Evolutionary conservation across 2,113 vertebrate species (phyloP).

Genomic region (Sula dactylatra): DNA sequence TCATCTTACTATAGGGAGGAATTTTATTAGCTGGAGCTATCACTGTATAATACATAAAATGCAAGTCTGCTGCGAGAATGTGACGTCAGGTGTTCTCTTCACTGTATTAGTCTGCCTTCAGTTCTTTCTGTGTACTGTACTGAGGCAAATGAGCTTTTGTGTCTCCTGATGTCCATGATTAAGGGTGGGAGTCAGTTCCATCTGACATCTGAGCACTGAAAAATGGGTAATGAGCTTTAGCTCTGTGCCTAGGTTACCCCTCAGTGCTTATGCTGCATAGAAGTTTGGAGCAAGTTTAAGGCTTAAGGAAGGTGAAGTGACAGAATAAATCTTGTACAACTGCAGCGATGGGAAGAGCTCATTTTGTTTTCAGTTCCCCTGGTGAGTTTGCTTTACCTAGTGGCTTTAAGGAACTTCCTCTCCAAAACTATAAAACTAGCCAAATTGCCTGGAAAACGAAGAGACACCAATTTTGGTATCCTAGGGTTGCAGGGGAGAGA

Average conservation of each 20-base stretch:
- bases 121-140: neutral
- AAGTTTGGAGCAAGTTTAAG: neutral
- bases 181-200: neutral
- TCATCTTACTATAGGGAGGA: neutral
- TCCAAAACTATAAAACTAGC: neutral
- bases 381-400: neutral
- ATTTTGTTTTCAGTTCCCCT: neutral
- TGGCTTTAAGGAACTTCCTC: neutral
- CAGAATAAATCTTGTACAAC: neutral
- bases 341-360: neutral
- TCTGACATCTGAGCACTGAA: neutral
- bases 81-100: neutral
- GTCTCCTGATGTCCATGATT: neutral
- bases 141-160: neutral
- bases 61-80: neutral
- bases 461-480: neutral
- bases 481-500: neutral
- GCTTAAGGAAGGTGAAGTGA: neutral
- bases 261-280: neutral
- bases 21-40: neutral
- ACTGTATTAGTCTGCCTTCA: neutral
- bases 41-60: neutral
- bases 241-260: rapidly evolving
- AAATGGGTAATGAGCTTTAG: neutral
- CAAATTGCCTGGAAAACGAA: neutral